Evolutionary conservation across 2,113 vertebrate species (phyloP).

Genomic region (Rhagologus leucostigma): DNA sequence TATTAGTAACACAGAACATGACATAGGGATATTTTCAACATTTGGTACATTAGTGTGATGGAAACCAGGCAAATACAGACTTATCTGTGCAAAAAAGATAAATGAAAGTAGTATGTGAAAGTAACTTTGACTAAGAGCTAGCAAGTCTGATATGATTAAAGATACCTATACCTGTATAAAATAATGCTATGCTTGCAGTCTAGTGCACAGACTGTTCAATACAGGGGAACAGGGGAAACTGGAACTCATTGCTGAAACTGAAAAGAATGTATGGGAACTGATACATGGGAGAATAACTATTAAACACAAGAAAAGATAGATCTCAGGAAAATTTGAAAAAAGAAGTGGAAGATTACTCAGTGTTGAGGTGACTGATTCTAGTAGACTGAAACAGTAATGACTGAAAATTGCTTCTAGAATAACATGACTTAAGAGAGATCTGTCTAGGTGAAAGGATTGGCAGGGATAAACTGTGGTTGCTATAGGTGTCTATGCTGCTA

Average conservation of each 20-base stretch:
- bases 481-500: neutral
- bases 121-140: neutral
- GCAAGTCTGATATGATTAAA: neutral
- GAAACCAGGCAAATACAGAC: neutral
- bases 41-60: neutral
- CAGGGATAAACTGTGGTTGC: neutral
- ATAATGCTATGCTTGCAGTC: neutral
- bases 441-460: neutral
- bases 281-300: neutral
- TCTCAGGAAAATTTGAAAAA: neutral
- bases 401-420: neutral
- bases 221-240: neutral
- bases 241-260: neutral
- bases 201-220: neutral
- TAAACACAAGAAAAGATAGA: neutral
- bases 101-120: neutral
- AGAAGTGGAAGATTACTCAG: neutral
- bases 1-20: neutral
- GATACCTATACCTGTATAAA: neutral
- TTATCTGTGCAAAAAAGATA: neutral
- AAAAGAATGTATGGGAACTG: neutral
- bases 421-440: neutral
- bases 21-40: neutral
- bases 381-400: neutral
- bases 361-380: neutral